Evolutionary conservation across 1,140 invertebrate genomes (phyloP).

Genomic region (Drosophila parabipectinata): DNA sequence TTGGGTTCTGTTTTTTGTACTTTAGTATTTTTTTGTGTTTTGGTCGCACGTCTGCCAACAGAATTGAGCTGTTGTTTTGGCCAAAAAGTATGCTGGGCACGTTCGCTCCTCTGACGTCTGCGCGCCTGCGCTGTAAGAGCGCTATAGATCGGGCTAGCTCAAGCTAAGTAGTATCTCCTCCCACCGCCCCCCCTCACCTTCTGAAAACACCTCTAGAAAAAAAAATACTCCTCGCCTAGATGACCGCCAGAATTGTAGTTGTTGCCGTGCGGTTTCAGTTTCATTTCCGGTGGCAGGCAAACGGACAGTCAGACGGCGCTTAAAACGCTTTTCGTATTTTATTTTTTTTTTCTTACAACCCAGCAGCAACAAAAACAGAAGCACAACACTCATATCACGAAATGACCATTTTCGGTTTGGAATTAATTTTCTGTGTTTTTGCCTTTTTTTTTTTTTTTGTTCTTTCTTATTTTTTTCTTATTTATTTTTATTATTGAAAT

Average conservation of each 20-base stretch:
- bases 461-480: background rate
- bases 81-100: conserved; percentile 61
- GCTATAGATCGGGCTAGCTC: conserved; percentile 3
- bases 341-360: conserved; percentile 35
- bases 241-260: conserved; percentile 33
- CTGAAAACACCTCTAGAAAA: too few species aligned
- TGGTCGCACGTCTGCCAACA: conserved; percentile 60
- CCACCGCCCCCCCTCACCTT: background rate
- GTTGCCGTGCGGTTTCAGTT: conserved; percentile 69
- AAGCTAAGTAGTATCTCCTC: background rate
- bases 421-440: conserved; percentile 36
- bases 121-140: conserved; percentile 64
- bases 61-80: conserved; percentile 17
- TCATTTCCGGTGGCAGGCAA: conserved; percentile 74
- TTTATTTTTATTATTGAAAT: conserved; percentile 18
- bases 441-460: background rate
- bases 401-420: conserved; percentile 48
- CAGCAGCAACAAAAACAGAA: conserved; percentile 3
- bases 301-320: conserved; percentile 43
- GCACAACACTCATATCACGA: conserved; percentile 30
- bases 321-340: conserved; percentile 42
- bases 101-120: conserved; percentile 68
- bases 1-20: background rate
- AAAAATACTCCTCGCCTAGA: conserved; percentile 9
- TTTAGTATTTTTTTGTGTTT: background rate